Evolutionary conservation across 1,140 invertebrate species (phyloP).

Genomic region (Rhopalosiphum maidis): DNA sequence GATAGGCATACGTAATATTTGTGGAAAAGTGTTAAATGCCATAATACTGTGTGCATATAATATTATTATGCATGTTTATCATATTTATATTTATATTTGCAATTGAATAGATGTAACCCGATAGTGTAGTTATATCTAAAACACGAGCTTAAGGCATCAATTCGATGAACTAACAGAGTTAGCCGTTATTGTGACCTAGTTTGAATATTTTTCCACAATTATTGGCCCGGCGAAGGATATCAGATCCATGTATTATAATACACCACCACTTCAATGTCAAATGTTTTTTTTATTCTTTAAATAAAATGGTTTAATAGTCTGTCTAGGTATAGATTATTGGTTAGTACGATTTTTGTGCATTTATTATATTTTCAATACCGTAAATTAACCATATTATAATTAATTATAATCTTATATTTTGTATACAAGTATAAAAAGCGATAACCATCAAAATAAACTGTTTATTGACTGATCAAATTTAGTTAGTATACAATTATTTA

Average conservation of each 20-base stretch:
- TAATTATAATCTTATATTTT: not conserved
- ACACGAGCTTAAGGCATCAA: not conserved
- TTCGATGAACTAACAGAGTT: not conserved
- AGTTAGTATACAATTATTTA: not conserved
- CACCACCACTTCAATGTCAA: not conserved
- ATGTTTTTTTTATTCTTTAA: too few relatives aligned
- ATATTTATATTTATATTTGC: not conserved
- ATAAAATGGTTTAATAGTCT: not conserved
- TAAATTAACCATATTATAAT: not conserved
- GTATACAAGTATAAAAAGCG: not conserved
- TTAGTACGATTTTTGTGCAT: not conserved
- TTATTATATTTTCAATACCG: not conserved
- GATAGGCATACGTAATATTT: not conserved
- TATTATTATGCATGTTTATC: not conserved
- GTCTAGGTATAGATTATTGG: not conserved
- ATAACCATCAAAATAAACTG: not conserved
- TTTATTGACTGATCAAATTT: not conserved
- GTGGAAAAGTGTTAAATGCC: not conserved
- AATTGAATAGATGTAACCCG: not conserved
- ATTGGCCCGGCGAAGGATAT: not conserved
- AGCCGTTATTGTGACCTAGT: not conserved
- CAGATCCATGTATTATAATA: not conserved
- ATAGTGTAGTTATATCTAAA: not conserved
- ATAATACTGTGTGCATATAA: not conserved
- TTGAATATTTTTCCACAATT: not conserved